phyloP scores from a whole-genome alignment of 2,888 invertebrate genomes.

The Geotrupes spiniger region DNA sequence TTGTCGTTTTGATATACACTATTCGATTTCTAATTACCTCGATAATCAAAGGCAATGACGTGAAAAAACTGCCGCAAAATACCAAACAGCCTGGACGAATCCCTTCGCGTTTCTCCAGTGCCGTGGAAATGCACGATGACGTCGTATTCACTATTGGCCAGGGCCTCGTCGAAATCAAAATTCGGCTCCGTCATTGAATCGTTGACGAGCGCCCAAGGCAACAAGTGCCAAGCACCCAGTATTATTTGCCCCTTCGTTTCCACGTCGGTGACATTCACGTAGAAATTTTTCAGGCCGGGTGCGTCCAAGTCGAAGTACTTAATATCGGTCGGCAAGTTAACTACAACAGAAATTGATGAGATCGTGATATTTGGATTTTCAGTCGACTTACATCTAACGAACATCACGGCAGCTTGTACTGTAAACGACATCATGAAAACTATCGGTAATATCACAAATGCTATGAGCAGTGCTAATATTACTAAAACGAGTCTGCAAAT shows the following conservation, averaged over 20 bases:
- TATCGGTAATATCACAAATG: constrained; percentile 65
- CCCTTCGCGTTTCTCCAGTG: constrained; percentile 43
- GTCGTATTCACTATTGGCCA: constrained; percentile 50
- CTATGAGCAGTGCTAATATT: constrained; percentile 36
- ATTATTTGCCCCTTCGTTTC: constrained; percentile 51
- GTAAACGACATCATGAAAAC: constrained; percentile 67
- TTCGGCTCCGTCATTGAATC: constrained; percentile 42
- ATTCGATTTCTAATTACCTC: constrained; percentile 39
- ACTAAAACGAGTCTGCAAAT: constrained; percentile 13
- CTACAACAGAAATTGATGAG: constrained; percentile 20
- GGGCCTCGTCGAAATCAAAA: constrained; percentile 54
- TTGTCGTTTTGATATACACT: not conserved
- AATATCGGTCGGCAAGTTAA: constrained; percentile 28
- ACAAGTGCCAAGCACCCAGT: constrained; percentile 69
- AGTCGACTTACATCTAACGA: constrained; percentile 17
- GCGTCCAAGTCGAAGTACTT: constrained; percentile 43
- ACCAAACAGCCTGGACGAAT: constrained; percentile 66
- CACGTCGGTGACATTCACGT: constrained; percentile 49
- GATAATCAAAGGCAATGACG: constrained; percentile 46
- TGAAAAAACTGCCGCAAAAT: constrained; percentile 58
- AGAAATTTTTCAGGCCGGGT: constrained; percentile 66
- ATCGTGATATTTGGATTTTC: constrained; percentile 40
- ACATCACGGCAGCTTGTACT: constrained; percentile 59
- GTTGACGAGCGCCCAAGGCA: constrained; percentile 56
- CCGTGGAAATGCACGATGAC: constrained; percentile 48